These are phyloP conservation scores for Holotrichia oblita DNA, from an alignment of 1,140 invertebrate species.

Conservation along the genomic window DNA sequence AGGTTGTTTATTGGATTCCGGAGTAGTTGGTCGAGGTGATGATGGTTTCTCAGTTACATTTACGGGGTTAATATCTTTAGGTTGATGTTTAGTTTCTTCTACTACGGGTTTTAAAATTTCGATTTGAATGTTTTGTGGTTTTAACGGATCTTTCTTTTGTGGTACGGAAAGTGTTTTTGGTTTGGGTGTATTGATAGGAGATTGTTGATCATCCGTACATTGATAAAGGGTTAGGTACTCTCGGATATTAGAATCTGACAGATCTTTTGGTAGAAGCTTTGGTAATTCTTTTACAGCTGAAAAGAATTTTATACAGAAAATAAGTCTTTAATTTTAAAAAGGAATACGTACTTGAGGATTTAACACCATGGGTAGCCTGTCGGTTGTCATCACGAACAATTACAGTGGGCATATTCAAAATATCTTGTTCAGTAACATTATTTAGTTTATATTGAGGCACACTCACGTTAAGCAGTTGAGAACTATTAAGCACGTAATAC, in stretches of 20 bases:
- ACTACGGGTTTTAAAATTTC: slow-evolving; percentile 10
- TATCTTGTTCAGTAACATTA: slow-evolving; percentile 50
- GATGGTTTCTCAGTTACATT: neutral
- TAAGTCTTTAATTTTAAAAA: neutral
- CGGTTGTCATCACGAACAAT: slow-evolving; percentile 49
- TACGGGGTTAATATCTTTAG: neutral
- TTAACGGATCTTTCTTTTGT: neutral
- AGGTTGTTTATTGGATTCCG: neutral
- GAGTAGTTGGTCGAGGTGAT: slow-evolving; percentile 6
- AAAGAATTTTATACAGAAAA: neutral
- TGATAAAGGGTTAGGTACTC: slow-evolving; percentile 43
- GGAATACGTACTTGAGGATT: slow-evolving; percentile 38
- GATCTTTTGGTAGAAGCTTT: slow-evolving; percentile 36
- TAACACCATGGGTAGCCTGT: neutral
- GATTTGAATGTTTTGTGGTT: slow-evolving; percentile 17
- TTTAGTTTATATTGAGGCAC: slow-evolving; percentile 40
- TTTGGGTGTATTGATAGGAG: neutral
- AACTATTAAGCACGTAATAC: slow-evolving; percentile 31
- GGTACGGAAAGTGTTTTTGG: neutral
- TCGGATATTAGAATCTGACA: slow-evolving; percentile 4
- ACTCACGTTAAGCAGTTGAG: slow-evolving; percentile 38
- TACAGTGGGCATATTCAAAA: slow-evolving; percentile 54
- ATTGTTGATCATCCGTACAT: slow-evolving; percentile 37
- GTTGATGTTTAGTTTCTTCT: neutral
- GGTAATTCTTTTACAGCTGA: neutral